These are phyloP conservation scores for Pinna nobilis DNA, from an alignment of 1,140 invertebrate genomes.

Conservation along the genomic window DNA sequence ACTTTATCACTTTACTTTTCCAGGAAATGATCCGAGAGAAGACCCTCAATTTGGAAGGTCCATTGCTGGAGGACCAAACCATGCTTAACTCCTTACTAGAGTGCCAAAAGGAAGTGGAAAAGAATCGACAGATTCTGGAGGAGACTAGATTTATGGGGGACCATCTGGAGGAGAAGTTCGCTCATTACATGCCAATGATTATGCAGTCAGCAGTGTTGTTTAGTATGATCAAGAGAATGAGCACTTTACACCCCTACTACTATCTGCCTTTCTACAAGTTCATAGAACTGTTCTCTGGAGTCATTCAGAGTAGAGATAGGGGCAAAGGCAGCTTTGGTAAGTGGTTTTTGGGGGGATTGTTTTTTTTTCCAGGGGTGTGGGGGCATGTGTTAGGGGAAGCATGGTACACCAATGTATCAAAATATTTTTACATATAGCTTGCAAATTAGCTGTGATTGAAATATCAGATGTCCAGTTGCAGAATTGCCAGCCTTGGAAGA, in stretches of 20 bases:
- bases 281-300: conserved; percentile 62
- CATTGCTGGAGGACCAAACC: conserved; percentile 69
- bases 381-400: too few relatives aligned
- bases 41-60: conserved; percentile 65
- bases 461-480: too few relatives aligned
- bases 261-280: conserved; percentile 70
- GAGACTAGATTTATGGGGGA: conserved; percentile 69
- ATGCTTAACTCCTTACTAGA: conserved; percentile 68
- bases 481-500: too few relatives aligned
- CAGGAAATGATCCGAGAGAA: conserved; percentile 71
- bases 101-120: conserved; percentile 66
- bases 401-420: too few relatives aligned
- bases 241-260: conserved; percentile 64
- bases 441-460: too few relatives aligned
- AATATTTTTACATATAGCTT: too few relatives aligned
- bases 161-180: conserved; percentile 69
- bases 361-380: too few relatives aligned
- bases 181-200: conserved; percentile 68
- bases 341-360: neutral
- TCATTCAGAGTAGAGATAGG: conserved; percentile 60
- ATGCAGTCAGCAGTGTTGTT: conserved; percentile 68
- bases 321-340: conserved; percentile 71
- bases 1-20: neutral
- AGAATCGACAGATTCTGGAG: conserved; percentile 66
- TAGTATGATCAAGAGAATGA: conserved; percentile 64